Percentiles rank a stretch among this genome's conserved stretches.
phyloP scores from a whole-genome alignment of 2,888 invertebrate genomes.

The Metallyticus violacea region DNA sequence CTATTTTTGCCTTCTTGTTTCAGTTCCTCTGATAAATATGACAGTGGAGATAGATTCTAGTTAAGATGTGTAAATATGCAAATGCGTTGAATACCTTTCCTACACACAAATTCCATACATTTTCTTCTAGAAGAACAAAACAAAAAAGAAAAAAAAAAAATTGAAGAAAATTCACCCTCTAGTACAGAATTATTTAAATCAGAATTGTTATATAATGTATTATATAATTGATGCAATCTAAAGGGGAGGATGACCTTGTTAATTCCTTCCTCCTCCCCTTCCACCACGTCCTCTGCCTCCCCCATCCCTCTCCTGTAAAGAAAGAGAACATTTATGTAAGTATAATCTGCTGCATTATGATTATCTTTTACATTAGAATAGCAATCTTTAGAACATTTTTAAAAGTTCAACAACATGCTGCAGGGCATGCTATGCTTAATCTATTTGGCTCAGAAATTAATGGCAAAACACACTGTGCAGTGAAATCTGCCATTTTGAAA shows the following conservation, averaged over 20 bases:
- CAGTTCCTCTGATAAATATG: neutral
- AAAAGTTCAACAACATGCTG: no score
- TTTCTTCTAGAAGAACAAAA: slow-evolving; percentile 21
- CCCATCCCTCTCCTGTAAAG: slow-evolving; percentile 30
- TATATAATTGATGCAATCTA: slow-evolving; percentile 29
- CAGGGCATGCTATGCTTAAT: no score
- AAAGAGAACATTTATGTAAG: neutral
- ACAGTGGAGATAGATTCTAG: neutral
- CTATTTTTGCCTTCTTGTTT: neutral
- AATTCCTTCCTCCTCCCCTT: slow-evolving; percentile 33
- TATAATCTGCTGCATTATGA: no score
- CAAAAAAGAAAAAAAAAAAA: neutral
- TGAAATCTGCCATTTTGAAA: no score
- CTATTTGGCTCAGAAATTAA: no score
- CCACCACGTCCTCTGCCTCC: slow-evolving; percentile 32
- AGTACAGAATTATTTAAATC: slow-evolving; percentile 29
- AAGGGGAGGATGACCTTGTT: slow-evolving; percentile 22
- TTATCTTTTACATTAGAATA: no score
- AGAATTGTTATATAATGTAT: slow-evolving; percentile 25
- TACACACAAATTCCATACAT: slow-evolving; percentile 30
- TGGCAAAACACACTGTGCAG: no score
- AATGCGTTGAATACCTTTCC: slow-evolving; percentile 17
- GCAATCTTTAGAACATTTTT: no score
- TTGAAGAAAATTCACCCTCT: slow-evolving; percentile 28
- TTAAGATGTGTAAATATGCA: slow-evolving; percentile 22